Percentiles rank a stretch among this genome's conserved stretches.
phyloP scores from a whole-genome alignment of 2,113 vertebrate genomes.

The Anolis sagrei region DNA sequence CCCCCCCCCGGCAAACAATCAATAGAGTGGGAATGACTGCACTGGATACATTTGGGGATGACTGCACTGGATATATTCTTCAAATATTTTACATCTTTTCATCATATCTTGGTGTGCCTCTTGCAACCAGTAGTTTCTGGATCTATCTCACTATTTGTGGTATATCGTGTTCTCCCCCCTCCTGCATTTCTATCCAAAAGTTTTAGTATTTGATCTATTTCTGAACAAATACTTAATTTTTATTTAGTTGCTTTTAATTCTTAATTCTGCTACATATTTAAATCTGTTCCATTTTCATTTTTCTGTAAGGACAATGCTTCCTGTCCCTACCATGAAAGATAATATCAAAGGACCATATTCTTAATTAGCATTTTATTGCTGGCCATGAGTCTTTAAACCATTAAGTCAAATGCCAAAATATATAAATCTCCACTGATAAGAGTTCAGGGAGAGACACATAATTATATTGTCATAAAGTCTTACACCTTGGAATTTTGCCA shows the following conservation, averaged over 20 bases:
- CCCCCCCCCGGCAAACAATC: no score
- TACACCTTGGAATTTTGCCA: accelerated
- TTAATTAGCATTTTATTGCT: background rate
- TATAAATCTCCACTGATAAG: background rate
- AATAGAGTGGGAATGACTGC: no score
- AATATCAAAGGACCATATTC: background rate
- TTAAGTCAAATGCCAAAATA: background rate
- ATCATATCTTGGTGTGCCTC: background rate
- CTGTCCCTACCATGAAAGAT: background rate
- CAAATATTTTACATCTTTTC: background rate
- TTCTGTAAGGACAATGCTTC: background rate
- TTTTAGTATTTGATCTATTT: background rate
- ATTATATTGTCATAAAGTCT: background rate
- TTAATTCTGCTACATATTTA: background rate
- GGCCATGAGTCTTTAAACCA: background rate
- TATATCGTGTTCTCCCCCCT: background rate
- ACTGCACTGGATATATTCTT: no score
- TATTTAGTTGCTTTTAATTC: background rate
- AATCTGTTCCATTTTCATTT: background rate
- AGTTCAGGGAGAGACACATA: background rate
- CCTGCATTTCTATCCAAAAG: background rate
- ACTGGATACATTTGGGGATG: no score
- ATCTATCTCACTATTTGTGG: background rate
- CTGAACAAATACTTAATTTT: background rate
- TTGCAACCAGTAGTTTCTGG: background rate